Evolutionary conservation across 1,140 invertebrate species (phyloP), one percentile per base, ranked within the genome.

Genomic region (Trichonephila clavipes): DNA sequence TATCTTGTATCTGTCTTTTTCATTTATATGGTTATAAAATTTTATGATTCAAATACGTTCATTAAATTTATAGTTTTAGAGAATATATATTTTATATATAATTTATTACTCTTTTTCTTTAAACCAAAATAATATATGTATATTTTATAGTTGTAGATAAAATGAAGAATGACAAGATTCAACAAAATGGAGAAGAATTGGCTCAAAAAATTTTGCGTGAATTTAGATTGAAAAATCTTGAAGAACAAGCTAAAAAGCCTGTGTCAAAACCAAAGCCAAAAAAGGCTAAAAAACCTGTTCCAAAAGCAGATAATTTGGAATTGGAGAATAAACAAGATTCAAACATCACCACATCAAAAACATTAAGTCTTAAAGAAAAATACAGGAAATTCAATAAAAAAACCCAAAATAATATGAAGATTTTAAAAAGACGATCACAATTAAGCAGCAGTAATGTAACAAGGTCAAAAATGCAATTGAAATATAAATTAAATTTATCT

Each of bases 141-240:
- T 51, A 51, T 51, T 28, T 69, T 69, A n/a, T n/a, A 69, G 66
- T 28, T 77, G 72, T 40, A 19, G 16, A 19, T 77, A 5, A 40
- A n/a, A 10, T 77, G 72, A 34, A 34, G 28, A 28, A 34, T 77
- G 72, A 77, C 18, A 34, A 28, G 4, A 77, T 77, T 77, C 18
- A 34, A 51, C 51, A 51, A 77, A 28, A 77, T 18, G 28, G 72
- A 6, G 72, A 77, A 40, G n/a, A 18, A 28, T 28, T 77, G 18
- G 72, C 72, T 77, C 10, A 77, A 77, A 77, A 77, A 18, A 77
- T 77, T 77, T 40, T 77, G 34, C 28, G 16, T 19, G 72, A 77
- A 18, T 77, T 77, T 34, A 14, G 72, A 40, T 40, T 77, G 18
- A 77, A 77, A 40, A 8, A 69, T 2, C 12, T 24, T 69, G 34